Evolutionary conservation across 2,113 vertebrate species (phyloP), one percentile per base, ranked within the genome.

Genomic region (Rhineura floridana): DNA sequence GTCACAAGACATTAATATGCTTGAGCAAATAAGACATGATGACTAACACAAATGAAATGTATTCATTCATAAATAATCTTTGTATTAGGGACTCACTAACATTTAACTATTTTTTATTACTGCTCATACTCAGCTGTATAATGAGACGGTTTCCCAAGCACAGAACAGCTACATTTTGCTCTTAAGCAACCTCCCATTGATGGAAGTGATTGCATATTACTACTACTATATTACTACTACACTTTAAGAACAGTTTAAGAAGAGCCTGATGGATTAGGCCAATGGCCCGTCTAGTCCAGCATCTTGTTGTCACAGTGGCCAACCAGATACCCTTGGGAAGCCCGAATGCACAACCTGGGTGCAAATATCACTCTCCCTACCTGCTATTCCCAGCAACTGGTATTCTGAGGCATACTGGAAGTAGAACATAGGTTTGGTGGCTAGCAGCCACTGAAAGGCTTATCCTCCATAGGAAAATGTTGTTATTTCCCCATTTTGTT

Each of bases 11-110:
- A 92, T 93, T 93, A 93, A 50, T 80, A 91, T 92, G 92, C 90
- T 94, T 91, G 90, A 94, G 89, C 48, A 94, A 91, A 91, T 87
- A 89, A 39, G 55, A 44, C 85, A 85, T 88, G 92, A 62, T 89
- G 93, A 69, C 46, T 90, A 92, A 92, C 85, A 89, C 33, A 92
- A 88, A 88, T 87, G 91, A 91, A 69, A 94, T 88, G 67, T 89
- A 89, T 88, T 87, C 44, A 39, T 86, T 86, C 73, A 36, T 65
- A 86, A 85, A 87, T 89, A 30, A 0, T 81, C 90, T 94, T 92
- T 86, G 67, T 82, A 52, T 85, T 94, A 90, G 67, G 81, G 91
- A 91, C 39, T n/a, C 88, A 90, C 90, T 83, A 81, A 86, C 55
- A 90, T 95, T 78, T 72, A 92, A 81, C 11, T 9, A 2, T 19